phyloP scores from a whole-genome alignment of 2,797 vertebrate species.

The Malacoraja senta region DNA sequence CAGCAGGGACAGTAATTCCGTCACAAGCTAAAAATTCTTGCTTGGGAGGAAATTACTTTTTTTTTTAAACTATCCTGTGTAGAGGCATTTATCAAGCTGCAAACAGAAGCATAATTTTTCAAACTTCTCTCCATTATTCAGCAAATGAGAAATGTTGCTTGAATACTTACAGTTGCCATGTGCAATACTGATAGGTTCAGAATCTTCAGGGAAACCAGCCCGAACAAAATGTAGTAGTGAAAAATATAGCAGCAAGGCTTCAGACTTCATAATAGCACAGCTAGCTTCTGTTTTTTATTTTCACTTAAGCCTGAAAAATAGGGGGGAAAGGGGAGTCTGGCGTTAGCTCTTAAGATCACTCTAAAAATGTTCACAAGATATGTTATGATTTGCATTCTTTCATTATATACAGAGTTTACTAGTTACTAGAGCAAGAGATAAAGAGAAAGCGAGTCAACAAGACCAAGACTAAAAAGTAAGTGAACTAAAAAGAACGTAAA shows the following conservation, averaged over 20 bases:
- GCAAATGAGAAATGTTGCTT: background rate
- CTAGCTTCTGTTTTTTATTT: slow-evolving; percentile 63
- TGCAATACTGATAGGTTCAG: slow-evolving; percentile 96
- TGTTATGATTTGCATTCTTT: background rate
- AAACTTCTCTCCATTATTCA: background rate
- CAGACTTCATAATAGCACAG: slow-evolving; percentile 95
- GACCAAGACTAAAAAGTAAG: background rate
- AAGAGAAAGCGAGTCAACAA: background rate
- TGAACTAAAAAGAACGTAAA: background rate
- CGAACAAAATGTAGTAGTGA: slow-evolving; percentile 86
- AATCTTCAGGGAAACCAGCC: slow-evolving; percentile 97
- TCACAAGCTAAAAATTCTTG: background rate
- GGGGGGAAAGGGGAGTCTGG: slow-evolving; percentile 35
- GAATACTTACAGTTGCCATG: slow-evolving; percentile 94
- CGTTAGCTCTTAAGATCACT: background rate
- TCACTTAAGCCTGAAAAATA: slow-evolving; percentile 76
- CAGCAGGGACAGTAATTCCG: slow-evolving; percentile 29
- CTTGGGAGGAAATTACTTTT: slow-evolving; percentile 14
- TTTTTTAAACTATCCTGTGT: background rate
- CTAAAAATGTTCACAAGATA: background rate
- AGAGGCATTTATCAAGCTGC: background rate
- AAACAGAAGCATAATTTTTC: background rate
- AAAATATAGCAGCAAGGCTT: slow-evolving; percentile 94
- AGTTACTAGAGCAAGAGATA: too few species aligned
- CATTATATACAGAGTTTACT: background rate